phyloP scores from a whole-genome alignment of 53 echinoderm and acorn worm genomes.

The Paracentrotus lividus region DNA sequence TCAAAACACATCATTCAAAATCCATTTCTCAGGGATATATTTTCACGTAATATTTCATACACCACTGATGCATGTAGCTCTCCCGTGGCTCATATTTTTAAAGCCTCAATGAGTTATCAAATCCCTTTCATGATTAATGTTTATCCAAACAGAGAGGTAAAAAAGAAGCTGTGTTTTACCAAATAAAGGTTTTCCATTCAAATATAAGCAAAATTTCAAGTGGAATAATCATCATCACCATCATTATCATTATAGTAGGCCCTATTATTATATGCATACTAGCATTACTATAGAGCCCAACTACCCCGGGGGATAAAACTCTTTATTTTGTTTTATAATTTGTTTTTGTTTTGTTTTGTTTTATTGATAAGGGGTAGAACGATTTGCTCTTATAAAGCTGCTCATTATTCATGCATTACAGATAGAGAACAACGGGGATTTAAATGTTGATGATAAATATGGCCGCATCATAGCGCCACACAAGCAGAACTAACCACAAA shows the following conservation, averaged over 20 bases:
- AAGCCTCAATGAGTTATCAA: too few species aligned
- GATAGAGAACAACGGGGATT: conserved; percentile 20
- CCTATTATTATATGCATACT: neutral
- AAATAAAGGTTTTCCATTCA: too few species aligned
- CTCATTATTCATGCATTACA: neutral
- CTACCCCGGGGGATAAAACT: neutral
- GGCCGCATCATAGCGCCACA: neutral
- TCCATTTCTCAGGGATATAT: too few species aligned
- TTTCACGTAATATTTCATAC: too few species aligned
- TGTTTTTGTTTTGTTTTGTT: neutral
- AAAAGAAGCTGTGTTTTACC: too few species aligned
- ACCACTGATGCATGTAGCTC: too few species aligned
- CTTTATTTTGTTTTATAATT: too few species aligned
- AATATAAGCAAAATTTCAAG: too few species aligned
- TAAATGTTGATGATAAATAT: neutral
- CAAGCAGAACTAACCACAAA: conserved; percentile 29
- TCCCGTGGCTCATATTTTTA: too few species aligned
- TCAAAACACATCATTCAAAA: neutral
- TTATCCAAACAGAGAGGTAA: neutral
- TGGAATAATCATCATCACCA: too few species aligned
- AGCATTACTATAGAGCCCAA: neutral
- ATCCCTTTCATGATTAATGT: neutral
- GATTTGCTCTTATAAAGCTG: neutral
- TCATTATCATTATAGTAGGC: neutral
- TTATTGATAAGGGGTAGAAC: too few species aligned